A percentile compares a stretch with the other conserved stretches of the same genome.
phyloP scores from a whole-genome alignment of 2,888 invertebrate species.

The Tinea pellionella region DNA sequence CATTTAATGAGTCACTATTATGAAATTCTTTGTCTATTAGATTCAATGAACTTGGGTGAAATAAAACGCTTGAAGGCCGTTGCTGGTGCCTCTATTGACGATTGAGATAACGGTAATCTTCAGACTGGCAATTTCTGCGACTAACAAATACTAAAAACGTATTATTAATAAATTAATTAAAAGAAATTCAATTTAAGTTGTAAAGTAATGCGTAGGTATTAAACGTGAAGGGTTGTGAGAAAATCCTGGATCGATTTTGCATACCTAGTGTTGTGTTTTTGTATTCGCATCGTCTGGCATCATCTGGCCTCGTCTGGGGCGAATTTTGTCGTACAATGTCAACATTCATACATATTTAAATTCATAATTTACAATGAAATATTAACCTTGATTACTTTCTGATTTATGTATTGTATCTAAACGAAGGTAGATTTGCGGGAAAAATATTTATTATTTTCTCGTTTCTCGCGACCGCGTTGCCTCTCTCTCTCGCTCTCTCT shows the following conservation, averaged over 20 bases:
- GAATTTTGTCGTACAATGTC: background rate
- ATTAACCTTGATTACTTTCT: background rate
- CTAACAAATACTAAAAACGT: no score
- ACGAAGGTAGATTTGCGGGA: no score
- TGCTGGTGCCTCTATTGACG: conserved; percentile 14
- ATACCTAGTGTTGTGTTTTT: background rate
- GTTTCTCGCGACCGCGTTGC: no score
- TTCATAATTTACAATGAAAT: background rate
- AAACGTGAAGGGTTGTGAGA: no score
- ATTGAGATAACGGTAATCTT: background rate
- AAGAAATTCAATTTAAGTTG: no score
- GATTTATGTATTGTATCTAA: background rate
- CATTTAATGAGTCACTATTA: conserved; percentile 2
- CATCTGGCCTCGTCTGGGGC: background rate
- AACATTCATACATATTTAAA: background rate
- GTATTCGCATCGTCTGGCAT: background rate
- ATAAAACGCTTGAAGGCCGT: conserved; percentile 8
- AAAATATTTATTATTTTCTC: no score
- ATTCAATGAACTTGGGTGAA: conserved; percentile 3
- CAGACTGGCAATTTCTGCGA: background rate
- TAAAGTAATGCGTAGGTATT: no score
- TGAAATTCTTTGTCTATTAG: conserved; percentile 5
- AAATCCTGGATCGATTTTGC: no score
- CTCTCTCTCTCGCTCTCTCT: no score
- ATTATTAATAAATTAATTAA: no score